Conservation (phyloP, 1,140 invertebrate genomes). For the Pseudomyrmex cubaensis region DNA sequence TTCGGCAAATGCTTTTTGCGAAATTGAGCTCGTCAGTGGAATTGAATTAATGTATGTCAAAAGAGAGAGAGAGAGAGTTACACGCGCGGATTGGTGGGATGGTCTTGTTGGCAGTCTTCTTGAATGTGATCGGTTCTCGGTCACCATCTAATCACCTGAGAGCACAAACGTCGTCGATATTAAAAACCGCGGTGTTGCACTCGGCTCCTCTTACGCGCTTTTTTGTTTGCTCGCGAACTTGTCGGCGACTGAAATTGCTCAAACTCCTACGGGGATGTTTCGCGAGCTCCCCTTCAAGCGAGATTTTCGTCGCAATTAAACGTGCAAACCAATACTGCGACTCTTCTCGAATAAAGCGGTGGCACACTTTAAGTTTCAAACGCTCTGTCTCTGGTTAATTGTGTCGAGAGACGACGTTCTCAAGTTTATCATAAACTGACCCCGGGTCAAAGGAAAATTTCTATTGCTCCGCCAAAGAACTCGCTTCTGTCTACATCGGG, state of each 20-base stretch:
- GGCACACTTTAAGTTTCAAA: conserved; percentile 9
- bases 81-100: conserved; percentile 67
- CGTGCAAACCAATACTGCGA: neutral
- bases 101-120: conserved; percentile 70
- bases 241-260: no score
- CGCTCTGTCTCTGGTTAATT: conserved; percentile 17
- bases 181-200: conserved; percentile 12
- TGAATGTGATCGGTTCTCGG: conserved; percentile 58
- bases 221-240: conserved; percentile 1
- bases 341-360: neutral
- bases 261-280: neutral
- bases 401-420: conserved; percentile 28
- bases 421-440: conserved; percentile 12
- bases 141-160: conserved; percentile 68
- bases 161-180: conserved; percentile 53
- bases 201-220: conserved; percentile 2
- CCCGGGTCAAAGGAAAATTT: conserved; percentile 37
- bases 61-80: conserved; percentile 29
- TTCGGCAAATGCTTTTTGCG: conserved; percentile 72
- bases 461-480: conserved; percentile 43
- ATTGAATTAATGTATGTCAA: conserved; percentile 75
- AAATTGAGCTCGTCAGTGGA: conserved; percentile 73
- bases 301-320: conserved; percentile 22
- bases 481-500: conserved; percentile 28
- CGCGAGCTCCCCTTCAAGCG: neutral